A percentile compares a stretch with the other conserved stretches of the same genome.
Evolutionary conservation across 2,888 invertebrate species (phyloP).

Genomic region (Xestia xanthographa): DNA sequence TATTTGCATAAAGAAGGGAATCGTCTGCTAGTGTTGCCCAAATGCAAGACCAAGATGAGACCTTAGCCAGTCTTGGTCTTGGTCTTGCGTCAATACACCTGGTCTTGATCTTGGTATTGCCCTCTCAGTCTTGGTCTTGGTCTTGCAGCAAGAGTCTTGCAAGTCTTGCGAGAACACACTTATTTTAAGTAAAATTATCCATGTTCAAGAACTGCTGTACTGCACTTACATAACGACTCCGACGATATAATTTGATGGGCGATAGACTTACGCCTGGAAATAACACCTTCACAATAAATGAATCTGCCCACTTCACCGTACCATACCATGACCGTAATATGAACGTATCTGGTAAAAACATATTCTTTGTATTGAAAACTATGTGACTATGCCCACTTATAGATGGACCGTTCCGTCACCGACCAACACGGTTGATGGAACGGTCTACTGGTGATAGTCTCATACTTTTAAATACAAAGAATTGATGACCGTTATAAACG

Average conservation of each 20-base stretch:
- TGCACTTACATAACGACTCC: not conserved
- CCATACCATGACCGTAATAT: not conserved
- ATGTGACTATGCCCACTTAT: not conserved
- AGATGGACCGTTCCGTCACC: not conserved
- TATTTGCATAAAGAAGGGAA: conserved; percentile 18
- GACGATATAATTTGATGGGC: not conserved
- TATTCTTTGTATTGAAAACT: not conserved
- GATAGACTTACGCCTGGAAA: not conserved
- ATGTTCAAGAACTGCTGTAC: not conserved
- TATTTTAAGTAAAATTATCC: not conserved
- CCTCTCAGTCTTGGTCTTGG: no score
- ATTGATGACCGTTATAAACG: not conserved
- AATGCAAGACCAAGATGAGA: no score
- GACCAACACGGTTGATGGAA: not conserved
- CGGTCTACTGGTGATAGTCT: not conserved
- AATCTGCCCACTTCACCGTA: not conserved
- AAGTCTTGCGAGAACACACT: no score
- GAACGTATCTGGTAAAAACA: not conserved
- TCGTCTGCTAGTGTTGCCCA: no score
- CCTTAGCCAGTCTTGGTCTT: no score
- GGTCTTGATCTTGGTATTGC: no score
- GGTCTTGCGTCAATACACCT: no score
- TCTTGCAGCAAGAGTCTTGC: no score
- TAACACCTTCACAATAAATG: conserved; percentile 15
- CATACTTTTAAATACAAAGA: not conserved